Percentiles rank a stretch among this genome's conserved stretches.
phyloP scores from a whole-genome alignment of 2,888 invertebrate species.

The Mycalesis mineus region DNA sequence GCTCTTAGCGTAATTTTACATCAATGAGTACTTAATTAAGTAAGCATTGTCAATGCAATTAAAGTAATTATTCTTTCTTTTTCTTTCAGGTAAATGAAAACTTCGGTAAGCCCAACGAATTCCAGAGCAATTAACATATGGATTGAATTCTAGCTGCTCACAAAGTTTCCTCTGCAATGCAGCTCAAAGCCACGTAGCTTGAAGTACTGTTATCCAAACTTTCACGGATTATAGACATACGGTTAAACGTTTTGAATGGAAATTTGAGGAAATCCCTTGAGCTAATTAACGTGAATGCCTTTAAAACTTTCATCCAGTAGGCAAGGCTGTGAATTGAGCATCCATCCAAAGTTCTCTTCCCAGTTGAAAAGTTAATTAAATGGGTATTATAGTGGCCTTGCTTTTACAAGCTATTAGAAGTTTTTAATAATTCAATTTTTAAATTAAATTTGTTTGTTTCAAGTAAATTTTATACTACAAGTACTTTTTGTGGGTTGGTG shows the following conservation, averaged over 20 bases:
- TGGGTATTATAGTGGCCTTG: background rate
- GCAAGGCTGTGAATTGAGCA: background rate
- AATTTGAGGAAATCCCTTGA: slow-evolving; percentile 2
- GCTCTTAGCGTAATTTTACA: too few relatives aligned
- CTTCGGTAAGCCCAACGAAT: background rate
- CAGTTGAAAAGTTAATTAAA: background rate
- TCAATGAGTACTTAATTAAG: too few relatives aligned
- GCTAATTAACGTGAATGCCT: slow-evolving; percentile 5
- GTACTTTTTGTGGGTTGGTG: too few relatives aligned
- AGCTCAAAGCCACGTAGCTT: slow-evolving; percentile 10
- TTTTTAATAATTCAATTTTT: too few relatives aligned
- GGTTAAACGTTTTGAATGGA: slow-evolving; percentile 7
- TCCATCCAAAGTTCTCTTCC: background rate
- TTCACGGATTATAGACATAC: slow-evolving; percentile 5
- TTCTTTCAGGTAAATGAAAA: background rate
- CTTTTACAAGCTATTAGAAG: too few relatives aligned
- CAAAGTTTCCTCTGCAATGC: slow-evolving; percentile 14
- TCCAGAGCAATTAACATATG: slow-evolving; percentile 10
- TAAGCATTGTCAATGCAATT: too few relatives aligned
- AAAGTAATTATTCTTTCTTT: background rate
- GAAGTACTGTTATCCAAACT: slow-evolving; percentile 12
- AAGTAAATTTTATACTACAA: too few relatives aligned
- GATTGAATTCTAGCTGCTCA: slow-evolving; percentile 10
- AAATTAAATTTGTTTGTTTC: too few relatives aligned
- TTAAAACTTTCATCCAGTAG: background rate